phyloP scores from a whole-genome alignment of 2,888 invertebrate genomes.

The Nymphalis urticae region DNA sequence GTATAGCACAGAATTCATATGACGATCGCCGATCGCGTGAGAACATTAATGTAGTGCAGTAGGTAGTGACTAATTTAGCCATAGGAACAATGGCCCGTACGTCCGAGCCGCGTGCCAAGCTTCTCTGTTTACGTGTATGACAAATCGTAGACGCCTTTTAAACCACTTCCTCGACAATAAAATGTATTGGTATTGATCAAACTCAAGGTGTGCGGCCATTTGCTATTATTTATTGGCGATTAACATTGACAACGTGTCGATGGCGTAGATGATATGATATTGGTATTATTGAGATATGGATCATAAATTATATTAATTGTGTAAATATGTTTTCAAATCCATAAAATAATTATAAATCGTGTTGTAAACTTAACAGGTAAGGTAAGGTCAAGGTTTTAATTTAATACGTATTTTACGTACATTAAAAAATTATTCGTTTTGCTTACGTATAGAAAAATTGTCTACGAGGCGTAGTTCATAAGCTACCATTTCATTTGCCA shows the following conservation, averaged over 20 bases:
- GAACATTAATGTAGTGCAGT: slow-evolving; percentile 37
- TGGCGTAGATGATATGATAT: background rate
- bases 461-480: too few relatives aligned
- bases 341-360: too few relatives aligned
- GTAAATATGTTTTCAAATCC: too few relatives aligned
- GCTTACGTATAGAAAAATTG: too few relatives aligned
- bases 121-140: slow-evolving; percentile 56
- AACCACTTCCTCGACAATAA: slow-evolving; percentile 31
- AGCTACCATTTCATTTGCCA: too few relatives aligned
- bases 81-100: slow-evolving; percentile 54
- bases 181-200: slow-evolving; percentile 25
- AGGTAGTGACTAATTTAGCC: slow-evolving; percentile 48
- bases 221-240: slow-evolving; percentile 2
- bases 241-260: slow-evolving; percentile 1
- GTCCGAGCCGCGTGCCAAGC: slow-evolving; percentile 55
- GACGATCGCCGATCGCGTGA: slow-evolving; percentile 24
- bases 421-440: too few relatives aligned
- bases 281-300: too few relatives aligned
- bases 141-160: slow-evolving; percentile 46
- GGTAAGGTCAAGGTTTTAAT: too few relatives aligned
- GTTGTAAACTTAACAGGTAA: too few relatives aligned
- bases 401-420: too few relatives aligned
- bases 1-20: slow-evolving; percentile 26
- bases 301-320: too few relatives aligned
- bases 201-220: slow-evolving; percentile 11